Evolutionary conservation across 2,113 vertebrate genomes (phyloP), one percentile per base, ranked within the genome.

Genomic region (Solea solea): DNA sequence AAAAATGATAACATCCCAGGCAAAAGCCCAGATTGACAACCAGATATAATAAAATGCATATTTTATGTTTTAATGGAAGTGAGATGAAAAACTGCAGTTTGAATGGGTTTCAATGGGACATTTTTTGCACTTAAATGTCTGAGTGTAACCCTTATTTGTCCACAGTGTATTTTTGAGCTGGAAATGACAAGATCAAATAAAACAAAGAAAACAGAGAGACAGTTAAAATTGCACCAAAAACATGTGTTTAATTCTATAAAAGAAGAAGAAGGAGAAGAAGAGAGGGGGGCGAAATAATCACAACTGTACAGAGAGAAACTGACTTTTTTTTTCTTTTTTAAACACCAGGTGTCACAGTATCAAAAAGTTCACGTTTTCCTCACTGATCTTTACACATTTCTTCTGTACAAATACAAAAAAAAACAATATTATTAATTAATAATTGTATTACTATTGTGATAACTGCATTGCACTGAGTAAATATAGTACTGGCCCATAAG

Each of bases 391-490:
- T 93, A 94, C 91, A 94, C 89, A 89, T 91, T 93, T 93, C 91
- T 93, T 94, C 93, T 94, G 92, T 93, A 94, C 93, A 94, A 93
- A 94, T 93, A 91, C 88, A 94, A 94, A 93, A 92, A 92, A 6
- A 84, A 15, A 72, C 45, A 61, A 57, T 5, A 79, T 90, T 89
- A 91, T 90, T 90, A 89, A 91, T 90, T 90, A 89, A 92, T 91
- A 85, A 88, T 86, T 85, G 88, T 90, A 85, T 90, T 92, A 91
- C 91, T 90, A 90, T 90, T 89, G 92, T 82, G 83, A 93, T 92
- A 93, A 93, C 91, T 94, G 93, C 94, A 93, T 94, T 94, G 94
- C 92, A 94, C 93, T 93, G 92, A 91, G 91, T 94, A 93, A 92
- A 93, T 88, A 94, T 89, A 93, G 92, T 94, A 94, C 94, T 94